phyloP scores from a whole-genome alignment of 2,797 vertebrate species.

The Smutsia temminckii region DNA sequence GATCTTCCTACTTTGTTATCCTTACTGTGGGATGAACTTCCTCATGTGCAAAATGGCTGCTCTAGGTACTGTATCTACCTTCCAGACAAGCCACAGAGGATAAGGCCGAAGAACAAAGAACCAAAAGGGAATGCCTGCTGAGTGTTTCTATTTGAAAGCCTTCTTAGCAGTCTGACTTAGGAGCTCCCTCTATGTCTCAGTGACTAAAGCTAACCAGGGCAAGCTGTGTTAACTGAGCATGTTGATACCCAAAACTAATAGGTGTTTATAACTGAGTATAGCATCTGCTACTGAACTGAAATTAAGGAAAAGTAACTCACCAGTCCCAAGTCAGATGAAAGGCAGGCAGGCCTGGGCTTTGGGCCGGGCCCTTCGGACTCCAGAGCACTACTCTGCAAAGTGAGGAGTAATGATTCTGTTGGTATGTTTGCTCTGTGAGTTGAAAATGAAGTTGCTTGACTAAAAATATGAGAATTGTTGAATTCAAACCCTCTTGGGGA shows the following conservation, averaged over 20 bases:
- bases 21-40: neutral
- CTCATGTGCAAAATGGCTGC: neutral
- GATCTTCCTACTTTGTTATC: neutral
- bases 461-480: neutral
- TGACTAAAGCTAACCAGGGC: neutral
- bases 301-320: neutral
- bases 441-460: neutral
- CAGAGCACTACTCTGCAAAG: neutral
- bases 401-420: neutral
- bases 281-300: neutral
- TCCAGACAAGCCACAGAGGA: neutral
- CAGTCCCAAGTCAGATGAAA: neutral
- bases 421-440: neutral
- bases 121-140: neutral
- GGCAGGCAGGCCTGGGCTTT: neutral
- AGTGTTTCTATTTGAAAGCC: neutral
- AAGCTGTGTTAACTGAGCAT: neutral
- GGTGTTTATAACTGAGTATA: neutral
- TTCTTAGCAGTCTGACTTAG: neutral
- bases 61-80: neutral
- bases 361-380: neutral
- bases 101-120: neutral
- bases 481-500: neutral
- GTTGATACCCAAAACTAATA: neutral
- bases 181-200: neutral